phyloP scores from a whole-genome alignment of 2,888 invertebrate genomes.

The Leucophenga maculata region DNA sequence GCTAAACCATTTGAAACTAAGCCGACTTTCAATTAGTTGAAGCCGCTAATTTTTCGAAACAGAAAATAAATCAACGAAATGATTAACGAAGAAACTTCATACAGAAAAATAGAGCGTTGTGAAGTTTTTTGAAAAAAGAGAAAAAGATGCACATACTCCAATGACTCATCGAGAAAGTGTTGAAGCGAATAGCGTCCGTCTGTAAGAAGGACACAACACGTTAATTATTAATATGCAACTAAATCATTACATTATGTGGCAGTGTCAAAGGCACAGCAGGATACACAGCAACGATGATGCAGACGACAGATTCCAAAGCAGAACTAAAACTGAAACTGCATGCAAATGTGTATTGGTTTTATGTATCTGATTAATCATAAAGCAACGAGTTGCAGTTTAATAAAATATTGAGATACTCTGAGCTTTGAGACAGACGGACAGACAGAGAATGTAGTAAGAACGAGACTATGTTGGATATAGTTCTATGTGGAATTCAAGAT shows the following conservation, averaged over 20 bases:
- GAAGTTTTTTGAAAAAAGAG: neutral
- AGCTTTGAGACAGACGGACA: neutral
- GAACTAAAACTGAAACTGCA: constrained; percentile 35
- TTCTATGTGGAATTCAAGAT: neutral
- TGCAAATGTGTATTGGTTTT: constrained; percentile 37
- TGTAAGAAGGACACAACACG: constrained; percentile 39
- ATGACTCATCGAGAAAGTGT: constrained; percentile 42
- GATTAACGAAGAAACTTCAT: constrained; percentile 48
- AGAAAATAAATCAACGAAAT: constrained; percentile 32
- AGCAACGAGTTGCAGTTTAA: constrained; percentile 21
- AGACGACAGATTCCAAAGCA: constrained; percentile 11
- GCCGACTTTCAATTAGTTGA: constrained; percentile 63
- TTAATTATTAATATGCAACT: constrained; percentile 67
- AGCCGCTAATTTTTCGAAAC: constrained; percentile 41
- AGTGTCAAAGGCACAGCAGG: constrained; percentile 67
- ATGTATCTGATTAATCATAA: constrained; percentile 64
- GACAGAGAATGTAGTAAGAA: neutral
- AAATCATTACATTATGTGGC: constrained; percentile 69
- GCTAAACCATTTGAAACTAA: constrained; percentile 54
- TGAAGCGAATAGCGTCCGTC: neutral
- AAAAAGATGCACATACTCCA: neutral
- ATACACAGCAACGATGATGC: constrained; percentile 16
- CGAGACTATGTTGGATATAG: neutral
- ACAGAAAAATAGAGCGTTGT: neutral
- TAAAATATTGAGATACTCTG: constrained; percentile 1